These are phyloP conservation scores for Timema cristinae DNA, from an alignment of 2,888 invertebrate genomes.

Conservation along the genomic window DNA sequence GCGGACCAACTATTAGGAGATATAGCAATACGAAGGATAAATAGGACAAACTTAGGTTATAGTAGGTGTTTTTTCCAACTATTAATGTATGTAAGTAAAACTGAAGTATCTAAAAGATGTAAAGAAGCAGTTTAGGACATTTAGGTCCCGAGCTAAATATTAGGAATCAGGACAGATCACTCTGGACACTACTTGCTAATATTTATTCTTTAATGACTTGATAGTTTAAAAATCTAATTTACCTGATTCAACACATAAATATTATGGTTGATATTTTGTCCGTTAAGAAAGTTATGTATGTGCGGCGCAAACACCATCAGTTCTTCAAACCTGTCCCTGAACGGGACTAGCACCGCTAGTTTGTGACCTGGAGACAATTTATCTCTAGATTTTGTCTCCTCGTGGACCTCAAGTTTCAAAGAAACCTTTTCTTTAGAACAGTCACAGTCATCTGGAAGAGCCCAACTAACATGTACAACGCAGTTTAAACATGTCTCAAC, in stretches of 20 bases:
- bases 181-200: no score
- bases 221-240: conserved; percentile 21
- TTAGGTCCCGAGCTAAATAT: no score
- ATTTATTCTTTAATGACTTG: no score
- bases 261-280: conserved; percentile 74
- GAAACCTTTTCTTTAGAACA: conserved; percentile 27
- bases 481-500: no score
- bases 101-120: no score
- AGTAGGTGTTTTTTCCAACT: no score
- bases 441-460: conserved; percentile 34
- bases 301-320: conserved; percentile 89
- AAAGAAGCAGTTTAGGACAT: no score
- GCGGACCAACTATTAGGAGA: no score
- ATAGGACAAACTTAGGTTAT: no score
- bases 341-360: conserved; percentile 90
- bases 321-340: conserved; percentile 93
- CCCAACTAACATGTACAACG: conserved; percentile 6
- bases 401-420: not conserved
- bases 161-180: no score
- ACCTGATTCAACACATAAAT: conserved; percentile 91
- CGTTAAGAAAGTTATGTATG: conserved; percentile 74
- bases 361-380: conserved; percentile 45
- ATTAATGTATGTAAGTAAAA: no score
- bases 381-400: not conserved
- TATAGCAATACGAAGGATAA: no score